phyloP scores from a whole-genome alignment of 2,888 invertebrate species.

The Diarsia brunnea region DNA sequence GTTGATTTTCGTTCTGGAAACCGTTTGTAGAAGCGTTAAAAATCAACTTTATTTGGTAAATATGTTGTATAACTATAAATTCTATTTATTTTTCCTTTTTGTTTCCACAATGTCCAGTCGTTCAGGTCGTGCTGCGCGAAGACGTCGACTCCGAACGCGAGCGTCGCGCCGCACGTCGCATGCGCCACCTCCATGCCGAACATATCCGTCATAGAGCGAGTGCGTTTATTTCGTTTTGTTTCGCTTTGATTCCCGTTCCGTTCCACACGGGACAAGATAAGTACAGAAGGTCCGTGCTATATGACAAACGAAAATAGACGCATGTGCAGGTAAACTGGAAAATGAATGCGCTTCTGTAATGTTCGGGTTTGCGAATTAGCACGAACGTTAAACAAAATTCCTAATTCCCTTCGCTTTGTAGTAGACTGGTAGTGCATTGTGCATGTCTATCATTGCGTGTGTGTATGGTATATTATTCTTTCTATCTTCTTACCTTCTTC shows the following conservation, averaged over 20 bases:
- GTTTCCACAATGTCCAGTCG: constrained; percentile 20
- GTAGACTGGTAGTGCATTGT: neutral
- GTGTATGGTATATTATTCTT: neutral
- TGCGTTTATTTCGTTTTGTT: constrained; percentile 63
- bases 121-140: constrained; percentile 7
- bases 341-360: neutral
- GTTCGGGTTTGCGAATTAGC: neutral
- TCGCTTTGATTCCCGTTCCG: constrained; percentile 28
- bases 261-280: neutral
- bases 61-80: neutral
- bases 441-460: neutral
- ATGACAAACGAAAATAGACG: neutral
- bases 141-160: constrained; percentile 72
- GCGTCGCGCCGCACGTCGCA: constrained; percentile 23
- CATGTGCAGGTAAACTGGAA: neutral
- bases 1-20: neutral
- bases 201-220: constrained; percentile 73
- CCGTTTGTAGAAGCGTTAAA: neutral
- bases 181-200: constrained; percentile 60
- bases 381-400: neutral
- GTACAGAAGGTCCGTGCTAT: neutral
- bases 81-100: constrained; percentile 22
- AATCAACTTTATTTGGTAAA: neutral
- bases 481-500: neutral
- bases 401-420: neutral